Conservation (phyloP, 37 sponge, comb jelly and placozoan species). For the Ephydatia muelleri region DNA sequence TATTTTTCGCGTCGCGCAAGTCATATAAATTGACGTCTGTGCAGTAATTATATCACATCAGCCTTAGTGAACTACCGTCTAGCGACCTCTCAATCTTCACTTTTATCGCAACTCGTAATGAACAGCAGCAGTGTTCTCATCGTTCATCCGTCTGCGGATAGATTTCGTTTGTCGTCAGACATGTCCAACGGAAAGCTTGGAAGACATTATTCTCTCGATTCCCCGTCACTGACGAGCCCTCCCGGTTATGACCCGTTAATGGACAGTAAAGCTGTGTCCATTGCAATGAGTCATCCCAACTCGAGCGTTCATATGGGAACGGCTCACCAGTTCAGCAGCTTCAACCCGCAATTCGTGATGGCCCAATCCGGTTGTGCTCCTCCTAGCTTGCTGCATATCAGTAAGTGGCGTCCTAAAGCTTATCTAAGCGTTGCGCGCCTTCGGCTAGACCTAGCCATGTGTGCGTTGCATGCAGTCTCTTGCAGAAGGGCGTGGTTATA, state of each 20-base stretch:
- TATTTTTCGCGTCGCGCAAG: too few species aligned
- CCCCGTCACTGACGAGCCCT: constrained; percentile 66
- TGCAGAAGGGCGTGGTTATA: neutral
- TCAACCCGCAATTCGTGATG: constrained; percentile 51
- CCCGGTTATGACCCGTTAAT: constrained; percentile 45
- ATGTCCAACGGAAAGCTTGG: constrained; percentile 46
- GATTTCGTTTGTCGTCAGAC: constrained; percentile 48
- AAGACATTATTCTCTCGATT: constrained; percentile 61
- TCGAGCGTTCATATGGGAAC: constrained; percentile 25
- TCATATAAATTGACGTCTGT: too few species aligned
- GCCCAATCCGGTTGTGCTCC: constrained; percentile 31
- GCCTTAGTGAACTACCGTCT: too few species aligned
- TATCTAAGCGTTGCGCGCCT: neutral
- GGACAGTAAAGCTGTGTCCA: constrained; percentile 16
- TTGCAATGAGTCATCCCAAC: constrained; percentile 14
- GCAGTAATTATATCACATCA: too few species aligned
- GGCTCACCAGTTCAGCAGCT: constrained; percentile 25
- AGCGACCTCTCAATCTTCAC: too few species aligned
- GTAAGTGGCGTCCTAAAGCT: too few species aligned
- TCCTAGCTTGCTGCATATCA: constrained; percentile 52
- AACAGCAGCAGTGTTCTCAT: constrained; percentile 71
- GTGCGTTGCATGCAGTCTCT: too few species aligned
- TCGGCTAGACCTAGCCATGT: too few species aligned
- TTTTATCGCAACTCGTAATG: constrained; percentile 39
- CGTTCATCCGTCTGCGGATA: constrained; percentile 49